A percentile compares a stretch with the other conserved stretches of the same genome.
These are phyloP conservation scores for Pangasius macronema DNA, from an alignment of 2,797 vertebrate species.

Conservation along the genomic window DNA sequence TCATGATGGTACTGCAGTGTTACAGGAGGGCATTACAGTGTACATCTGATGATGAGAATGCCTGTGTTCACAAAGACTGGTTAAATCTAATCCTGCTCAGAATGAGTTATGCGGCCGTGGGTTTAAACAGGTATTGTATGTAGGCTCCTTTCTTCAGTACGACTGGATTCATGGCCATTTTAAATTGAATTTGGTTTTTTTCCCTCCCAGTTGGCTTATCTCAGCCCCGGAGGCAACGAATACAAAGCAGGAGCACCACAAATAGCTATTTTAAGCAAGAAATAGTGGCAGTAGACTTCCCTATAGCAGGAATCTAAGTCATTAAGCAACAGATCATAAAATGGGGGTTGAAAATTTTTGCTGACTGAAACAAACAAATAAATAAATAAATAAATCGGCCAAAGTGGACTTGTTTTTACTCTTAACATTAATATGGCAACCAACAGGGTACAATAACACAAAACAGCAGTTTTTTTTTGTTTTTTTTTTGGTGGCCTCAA, in stretches of 20 bases:
- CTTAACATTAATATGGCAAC: not conserved
- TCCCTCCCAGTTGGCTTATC: constrained; percentile 35
- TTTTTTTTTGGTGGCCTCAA: not conserved
- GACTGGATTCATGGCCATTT: constrained; percentile 40
- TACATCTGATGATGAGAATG: not conserved
- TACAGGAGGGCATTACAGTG: not conserved
- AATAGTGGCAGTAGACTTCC: not conserved
- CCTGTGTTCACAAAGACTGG: not conserved
- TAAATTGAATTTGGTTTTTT: constrained; percentile 44
- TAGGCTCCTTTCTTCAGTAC: constrained; percentile 29
- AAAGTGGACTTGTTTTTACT: not conserved
- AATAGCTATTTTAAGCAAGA: constrained; percentile 13
- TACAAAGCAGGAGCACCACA: constrained; percentile 1
- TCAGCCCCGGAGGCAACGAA: constrained; percentile 16
- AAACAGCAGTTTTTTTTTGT: not conserved
- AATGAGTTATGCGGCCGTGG: constrained; percentile 22
- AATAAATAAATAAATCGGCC: not conserved
- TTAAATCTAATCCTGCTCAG: not conserved
- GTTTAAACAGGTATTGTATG: constrained; percentile 30
- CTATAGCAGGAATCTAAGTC: not conserved
- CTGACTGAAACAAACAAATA: not conserved
- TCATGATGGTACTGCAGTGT: not conserved
- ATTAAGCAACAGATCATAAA: not conserved
- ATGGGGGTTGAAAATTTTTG: not conserved
- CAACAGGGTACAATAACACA: not conserved